phyloP scores from a whole-genome alignment of 2,113 vertebrate genomes.

The Lepisosteus oculatus region DNA sequence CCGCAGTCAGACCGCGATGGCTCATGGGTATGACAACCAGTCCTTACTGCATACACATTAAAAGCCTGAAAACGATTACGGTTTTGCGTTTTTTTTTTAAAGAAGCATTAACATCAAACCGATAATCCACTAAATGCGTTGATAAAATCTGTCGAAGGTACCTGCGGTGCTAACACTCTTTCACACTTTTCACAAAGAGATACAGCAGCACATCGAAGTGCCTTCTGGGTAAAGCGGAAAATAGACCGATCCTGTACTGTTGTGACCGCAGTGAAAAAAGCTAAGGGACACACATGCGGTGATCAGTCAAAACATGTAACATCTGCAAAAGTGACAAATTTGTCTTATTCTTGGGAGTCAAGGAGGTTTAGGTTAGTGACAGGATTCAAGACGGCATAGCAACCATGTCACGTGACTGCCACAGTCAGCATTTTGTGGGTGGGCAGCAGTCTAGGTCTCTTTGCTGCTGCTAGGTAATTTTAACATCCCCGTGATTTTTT shows the following conservation, averaged over 20 bases:
- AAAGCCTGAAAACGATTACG: conserved; percentile 5
- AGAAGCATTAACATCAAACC: background rate
- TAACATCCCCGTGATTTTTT: conserved; percentile 24
- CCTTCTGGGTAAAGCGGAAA: conserved; percentile 35
- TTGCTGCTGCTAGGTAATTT: conserved; percentile 32
- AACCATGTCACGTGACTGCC: conserved; percentile 52
- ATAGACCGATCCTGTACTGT: conserved; percentile 3
- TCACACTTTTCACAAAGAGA: background rate
- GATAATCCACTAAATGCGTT: background rate
- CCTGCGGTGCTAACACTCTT: background rate
- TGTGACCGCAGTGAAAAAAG: background rate
- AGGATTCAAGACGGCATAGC: conserved; percentile 38
- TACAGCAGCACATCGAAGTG: conserved; percentile 20
- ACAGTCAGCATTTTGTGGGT: conserved; percentile 43
- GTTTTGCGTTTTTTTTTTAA: background rate
- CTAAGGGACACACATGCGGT: background rate
- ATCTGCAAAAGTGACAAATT: background rate
- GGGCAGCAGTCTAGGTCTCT: conserved; percentile 46
- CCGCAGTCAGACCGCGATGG: conserved; percentile 27
- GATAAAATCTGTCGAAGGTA: background rate
- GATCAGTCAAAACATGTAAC: background rate
- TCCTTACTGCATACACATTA: conserved; percentile 3
- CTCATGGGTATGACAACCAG: conserved; percentile 28
- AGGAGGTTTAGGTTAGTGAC: conserved; percentile 7
- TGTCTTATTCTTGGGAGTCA: background rate